Conservation (phyloP, 1,140 invertebrate species). For the Diorhabda sublineata region DNA sequence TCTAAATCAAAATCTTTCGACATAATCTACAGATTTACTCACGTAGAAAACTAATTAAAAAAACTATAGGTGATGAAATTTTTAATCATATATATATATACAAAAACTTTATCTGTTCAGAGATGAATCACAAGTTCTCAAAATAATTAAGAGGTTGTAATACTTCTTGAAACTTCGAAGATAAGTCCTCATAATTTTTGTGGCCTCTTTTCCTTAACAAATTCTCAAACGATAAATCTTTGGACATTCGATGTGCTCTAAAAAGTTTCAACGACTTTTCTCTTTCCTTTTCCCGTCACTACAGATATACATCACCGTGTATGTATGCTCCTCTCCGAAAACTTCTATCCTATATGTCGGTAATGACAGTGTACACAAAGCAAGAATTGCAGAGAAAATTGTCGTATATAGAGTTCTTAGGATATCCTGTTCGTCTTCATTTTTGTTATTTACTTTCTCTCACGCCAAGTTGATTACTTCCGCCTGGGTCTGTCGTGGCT, state of each 20-base stretch:
- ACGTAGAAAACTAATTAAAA: no score
- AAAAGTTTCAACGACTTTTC: background rate
- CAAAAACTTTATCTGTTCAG: no score
- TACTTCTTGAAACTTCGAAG: no score
- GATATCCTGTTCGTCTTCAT: constrained; percentile 11
- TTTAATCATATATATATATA: no score
- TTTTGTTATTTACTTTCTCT: constrained; percentile 12
- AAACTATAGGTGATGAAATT: no score
- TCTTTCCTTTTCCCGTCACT: background rate
- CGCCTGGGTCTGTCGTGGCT: background rate
- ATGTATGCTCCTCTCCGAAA: background rate
- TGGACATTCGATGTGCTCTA: background rate
- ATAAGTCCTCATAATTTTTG: no score
- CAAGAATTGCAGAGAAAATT: constrained; percentile 13
- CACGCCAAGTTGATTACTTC: background rate
- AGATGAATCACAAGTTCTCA: no score
- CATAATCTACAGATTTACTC: no score
- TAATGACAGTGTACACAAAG: constrained; percentile 15
- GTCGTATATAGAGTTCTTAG: constrained; percentile 13
- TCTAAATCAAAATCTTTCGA: no score
- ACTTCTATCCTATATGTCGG: constrained; percentile 7
- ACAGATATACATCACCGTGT: background rate
- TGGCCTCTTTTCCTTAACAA: constrained; percentile 3
- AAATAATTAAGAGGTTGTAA: no score
- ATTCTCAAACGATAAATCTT: no score